Evolutionary conservation across 2,113 vertebrate genomes (phyloP), one percentile per base, ranked within the genome.

Genomic region (Dissostichus mawsoni): DNA sequence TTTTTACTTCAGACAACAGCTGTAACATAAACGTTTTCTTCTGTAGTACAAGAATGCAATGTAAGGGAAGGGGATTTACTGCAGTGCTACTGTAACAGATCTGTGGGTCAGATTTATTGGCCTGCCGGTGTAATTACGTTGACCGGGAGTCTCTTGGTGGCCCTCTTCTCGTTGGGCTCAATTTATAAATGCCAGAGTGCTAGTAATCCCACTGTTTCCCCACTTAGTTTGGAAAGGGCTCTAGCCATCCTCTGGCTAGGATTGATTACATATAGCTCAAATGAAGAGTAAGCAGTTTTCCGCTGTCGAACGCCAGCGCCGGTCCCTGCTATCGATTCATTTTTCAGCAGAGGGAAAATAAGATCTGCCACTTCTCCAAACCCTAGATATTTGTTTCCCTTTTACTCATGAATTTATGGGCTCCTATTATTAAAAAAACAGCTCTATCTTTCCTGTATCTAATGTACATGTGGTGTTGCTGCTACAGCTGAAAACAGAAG

Each of bases 201-300:
- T 73, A 92, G 93, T 93, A 92, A 94, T 94, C 90, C 82, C 81
- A 86, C 86, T 66, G 83, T 94, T 91, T 89, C 90, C 90, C 83
- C 82, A 85, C 92, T 92, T 84, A 85, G 89, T 93, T 90, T 89
- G 89, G 83, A 87, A 87, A 82, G 76, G 85, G 79, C 81, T 81
- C 53, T 9, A 78, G 81, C 82, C 82, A 74, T 89, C 84, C 81
- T 74, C 77, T 86, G 78, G 78, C 82, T 82, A 61, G 85, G 88
- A 94, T 93, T 94, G 92, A 95, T 93, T 92, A 92, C 87, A 76
- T 83, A 88, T 78, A 91, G 87, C 80, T 92, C 85, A 91, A 92
- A 92, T 91, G 88, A 91, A 90, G 89, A 93, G 91, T 93, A 92
- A 95, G 93, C 93, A 90, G 90, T 93, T 95, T 94, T 90, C 78